These are phyloP conservation scores for Smutsia temminckii DNA, from an alignment of 2,797 vertebrate genomes.

Conservation along the genomic window DNA sequence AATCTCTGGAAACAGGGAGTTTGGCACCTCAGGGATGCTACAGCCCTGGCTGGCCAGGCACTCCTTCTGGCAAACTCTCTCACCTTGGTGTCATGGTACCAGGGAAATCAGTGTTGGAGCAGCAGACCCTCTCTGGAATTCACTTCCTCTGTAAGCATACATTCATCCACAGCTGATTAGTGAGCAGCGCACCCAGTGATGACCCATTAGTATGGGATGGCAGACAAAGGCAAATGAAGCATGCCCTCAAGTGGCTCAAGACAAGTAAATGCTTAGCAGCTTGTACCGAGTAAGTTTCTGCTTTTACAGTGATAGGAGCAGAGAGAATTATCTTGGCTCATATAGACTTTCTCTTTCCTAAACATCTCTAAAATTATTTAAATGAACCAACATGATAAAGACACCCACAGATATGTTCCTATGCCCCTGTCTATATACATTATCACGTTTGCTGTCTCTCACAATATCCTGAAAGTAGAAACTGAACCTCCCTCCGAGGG, in stretches of 20 bases:
- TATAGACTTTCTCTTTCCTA: conserved; percentile 6
- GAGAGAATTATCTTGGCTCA: neutral
- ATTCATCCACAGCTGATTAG: neutral
- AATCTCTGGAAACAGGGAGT: neutral
- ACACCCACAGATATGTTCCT: neutral
- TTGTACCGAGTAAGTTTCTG: neutral
- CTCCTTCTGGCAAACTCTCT: neutral
- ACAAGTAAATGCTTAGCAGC: neutral
- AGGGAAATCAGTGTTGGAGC: neutral
- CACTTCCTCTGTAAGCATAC: neutral
- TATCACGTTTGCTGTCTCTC: neutral
- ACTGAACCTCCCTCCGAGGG: conserved; percentile 58
- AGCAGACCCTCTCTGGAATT: neutral
- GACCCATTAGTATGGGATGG: neutral
- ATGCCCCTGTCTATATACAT: neutral
- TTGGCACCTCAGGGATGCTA: neutral
- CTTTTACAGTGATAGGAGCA: neutral
- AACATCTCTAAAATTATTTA: neutral
- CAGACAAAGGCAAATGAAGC: conserved; percentile 39
- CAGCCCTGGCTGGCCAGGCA: neutral
- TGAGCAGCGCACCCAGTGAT: neutral
- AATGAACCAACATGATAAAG: neutral
- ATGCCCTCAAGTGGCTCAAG: conserved; percentile 37
- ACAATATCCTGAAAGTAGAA: conserved; percentile 21
- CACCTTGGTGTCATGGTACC: neutral